phyloP scores from a whole-genome alignment of 2,888 invertebrate genomes.

The Melitaea athalia region DNA sequence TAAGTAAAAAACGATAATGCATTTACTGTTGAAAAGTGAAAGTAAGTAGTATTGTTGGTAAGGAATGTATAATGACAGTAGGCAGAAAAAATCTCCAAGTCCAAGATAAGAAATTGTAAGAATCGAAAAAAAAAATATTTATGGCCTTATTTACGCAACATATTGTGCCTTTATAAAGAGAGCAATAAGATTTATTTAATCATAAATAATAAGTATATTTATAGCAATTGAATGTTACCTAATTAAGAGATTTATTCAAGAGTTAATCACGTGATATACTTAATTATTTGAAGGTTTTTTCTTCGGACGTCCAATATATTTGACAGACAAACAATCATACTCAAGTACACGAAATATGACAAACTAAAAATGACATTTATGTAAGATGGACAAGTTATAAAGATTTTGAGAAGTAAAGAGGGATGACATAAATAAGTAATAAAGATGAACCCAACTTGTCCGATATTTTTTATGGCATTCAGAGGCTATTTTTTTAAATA shows the following conservation, averaged over 20 bases:
- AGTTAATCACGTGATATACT: slow-evolving; percentile 19
- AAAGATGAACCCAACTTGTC: slow-evolving; percentile 9
- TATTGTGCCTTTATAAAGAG: slow-evolving; percentile 45
- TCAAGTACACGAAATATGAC: slow-evolving; percentile 26
- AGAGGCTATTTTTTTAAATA: slow-evolving; percentile 39
- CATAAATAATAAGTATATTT: slow-evolving; percentile 39
- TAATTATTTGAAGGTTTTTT: slow-evolving; percentile 36
- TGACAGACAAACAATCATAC: slow-evolving; percentile 24
- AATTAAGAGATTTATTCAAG: slow-evolving; percentile 39
- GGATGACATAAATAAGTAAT: neutral
- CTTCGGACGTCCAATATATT: slow-evolving; percentile 49
- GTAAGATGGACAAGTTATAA: slow-evolving; percentile 1
- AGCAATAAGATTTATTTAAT: slow-evolving; percentile 42
- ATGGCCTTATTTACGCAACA: slow-evolving; percentile 35
- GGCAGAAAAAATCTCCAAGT: neutral
- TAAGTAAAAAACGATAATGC: slow-evolving; percentile 1
- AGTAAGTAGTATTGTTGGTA: neutral
- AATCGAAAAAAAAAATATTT: slow-evolving; percentile 10
- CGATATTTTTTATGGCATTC: slow-evolving; percentile 18
- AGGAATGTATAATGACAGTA: neutral
- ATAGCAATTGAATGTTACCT: slow-evolving; percentile 45
- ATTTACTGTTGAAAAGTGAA: neutral
- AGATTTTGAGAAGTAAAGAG: neutral
- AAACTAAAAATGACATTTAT: slow-evolving; percentile 10
- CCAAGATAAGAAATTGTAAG: neutral